A percentile compares a stretch with the other conserved stretches of the same genome.
These are phyloP conservation scores for Athetis lepigone DNA, from an alignment of 2,888 invertebrate species.

Conservation along the genomic window DNA sequence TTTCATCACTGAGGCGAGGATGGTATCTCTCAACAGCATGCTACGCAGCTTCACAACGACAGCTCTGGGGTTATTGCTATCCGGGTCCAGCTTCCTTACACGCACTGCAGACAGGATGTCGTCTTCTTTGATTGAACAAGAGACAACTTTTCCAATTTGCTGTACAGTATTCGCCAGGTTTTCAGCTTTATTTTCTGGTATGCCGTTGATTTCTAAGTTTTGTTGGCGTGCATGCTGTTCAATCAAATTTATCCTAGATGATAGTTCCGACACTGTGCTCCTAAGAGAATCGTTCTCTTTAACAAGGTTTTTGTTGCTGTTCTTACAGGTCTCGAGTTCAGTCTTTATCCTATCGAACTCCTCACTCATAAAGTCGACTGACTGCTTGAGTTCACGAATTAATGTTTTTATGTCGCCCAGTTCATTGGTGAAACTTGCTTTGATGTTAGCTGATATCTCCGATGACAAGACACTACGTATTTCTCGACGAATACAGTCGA, in stretches of 20 bases:
- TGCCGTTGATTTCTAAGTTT: not conserved
- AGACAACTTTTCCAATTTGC: constrained; percentile 15
- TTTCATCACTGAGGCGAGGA: constrained; percentile 7
- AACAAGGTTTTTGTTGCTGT: no score
- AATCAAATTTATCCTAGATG: no score
- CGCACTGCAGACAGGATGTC: constrained; percentile 14
- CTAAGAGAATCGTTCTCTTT: no score
- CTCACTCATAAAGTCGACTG: no score
- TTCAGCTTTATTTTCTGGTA: no score
- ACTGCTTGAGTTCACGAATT: no score
- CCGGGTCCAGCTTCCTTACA: no score
- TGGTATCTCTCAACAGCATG: constrained; percentile 9
- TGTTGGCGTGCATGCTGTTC: no score
- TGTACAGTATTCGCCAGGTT: no score
- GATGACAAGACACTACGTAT: constrained; percentile 8
- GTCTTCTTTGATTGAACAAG: constrained; percentile 5
- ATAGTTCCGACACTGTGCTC: no score
- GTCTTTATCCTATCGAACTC: no score
- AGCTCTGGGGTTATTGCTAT: constrained; percentile 8
- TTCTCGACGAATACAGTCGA: constrained; percentile 27
- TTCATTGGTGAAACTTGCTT: constrained; percentile 6
- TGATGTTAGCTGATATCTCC: constrained; percentile 16
- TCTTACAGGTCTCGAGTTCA: no score
- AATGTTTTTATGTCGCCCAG: constrained; percentile 7
- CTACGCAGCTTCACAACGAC: constrained; percentile 3